Evolutionary conservation across 1,140 invertebrate species (phyloP).

Genomic region (Drosophila bipectinata): DNA sequence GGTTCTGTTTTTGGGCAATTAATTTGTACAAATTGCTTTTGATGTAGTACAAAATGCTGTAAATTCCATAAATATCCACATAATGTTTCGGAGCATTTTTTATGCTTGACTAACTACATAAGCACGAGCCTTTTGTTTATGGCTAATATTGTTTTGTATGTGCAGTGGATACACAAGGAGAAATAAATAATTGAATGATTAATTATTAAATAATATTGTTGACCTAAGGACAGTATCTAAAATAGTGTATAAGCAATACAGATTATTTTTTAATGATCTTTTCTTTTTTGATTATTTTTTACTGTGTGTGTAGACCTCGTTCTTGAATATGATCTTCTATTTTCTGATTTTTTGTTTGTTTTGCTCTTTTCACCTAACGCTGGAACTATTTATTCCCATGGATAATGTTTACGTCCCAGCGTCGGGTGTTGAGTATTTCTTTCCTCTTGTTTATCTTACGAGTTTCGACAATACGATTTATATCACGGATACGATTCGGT

Average conservation of each 20-base stretch:
- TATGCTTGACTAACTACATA: conserved; percentile 43
- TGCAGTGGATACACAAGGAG: background rate
- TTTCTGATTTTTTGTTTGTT: background rate
- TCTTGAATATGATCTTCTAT: conserved; percentile 38
- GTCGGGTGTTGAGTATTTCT: conserved; percentile 44
- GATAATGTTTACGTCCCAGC: conserved; percentile 22
- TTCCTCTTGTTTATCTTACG: conserved; percentile 62
- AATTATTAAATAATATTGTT: too few relatives aligned
- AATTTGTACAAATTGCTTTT: conserved; percentile 49
- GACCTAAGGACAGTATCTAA: too few relatives aligned
- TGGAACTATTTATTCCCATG: conserved; percentile 34
- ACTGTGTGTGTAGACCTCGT: conserved; percentile 1
- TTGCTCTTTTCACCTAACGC: background rate
- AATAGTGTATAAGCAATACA: too few relatives aligned
- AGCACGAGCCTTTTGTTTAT: conserved; percentile 31
- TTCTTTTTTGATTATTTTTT: background rate
- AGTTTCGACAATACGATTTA: conserved; percentile 70
- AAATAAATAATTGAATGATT: background rate
- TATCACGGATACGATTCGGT: conserved; percentile 44
- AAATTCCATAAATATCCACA: conserved; percentile 36
- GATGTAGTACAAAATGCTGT: conserved; percentile 39
- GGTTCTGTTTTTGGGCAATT: conserved; percentile 29
- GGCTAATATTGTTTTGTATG: conserved; percentile 1
- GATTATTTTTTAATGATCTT: too few relatives aligned
- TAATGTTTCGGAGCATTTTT: conserved; percentile 5